Base-by-base conservation (phyloP, 2,113 vertebrate genomes). In the Callionymus lyra region DNA sequence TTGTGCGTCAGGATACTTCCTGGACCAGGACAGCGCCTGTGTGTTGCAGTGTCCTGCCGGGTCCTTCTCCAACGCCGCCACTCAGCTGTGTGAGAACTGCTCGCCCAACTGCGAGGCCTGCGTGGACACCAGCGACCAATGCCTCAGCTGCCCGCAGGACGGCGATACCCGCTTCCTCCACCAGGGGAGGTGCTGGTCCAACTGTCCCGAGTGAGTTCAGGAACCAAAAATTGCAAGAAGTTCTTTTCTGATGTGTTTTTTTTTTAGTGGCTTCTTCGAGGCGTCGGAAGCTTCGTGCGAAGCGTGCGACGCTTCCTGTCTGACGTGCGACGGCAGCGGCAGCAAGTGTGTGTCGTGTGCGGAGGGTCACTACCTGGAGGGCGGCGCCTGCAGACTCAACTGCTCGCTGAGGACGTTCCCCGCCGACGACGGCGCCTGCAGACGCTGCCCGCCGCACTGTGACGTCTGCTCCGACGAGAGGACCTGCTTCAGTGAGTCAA, bases 21-120 rank as follows among this genome's bases (percentile, higher is more conserved):
- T 88, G 63, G 83, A 86, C 21, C 80, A 82, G 59, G 84, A 85
- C 14, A 70, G 82, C 17, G 74, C 76, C n/a, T 88, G 85, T 58
- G 79, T 84, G 15, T 40, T 37, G 6, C 65, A 44, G 6, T 85
- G 86, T 50, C 78, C 80, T 1, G 13, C 65, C 3, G 80, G 85
- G n/a, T 84, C 79, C 47, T 87, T 72, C 31, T 70, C 63, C 4
- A 84, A 86, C 57, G 27, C 62, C 13, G 70, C 68, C 19, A 80
- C 66, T 41, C 77, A 81, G 56, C 57, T 82, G 52, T 87, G 85
- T 65, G 83, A 87, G 64, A 79, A 80, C 52, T 88, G 85, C 51
- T 83, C 83, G 0, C 68, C 74, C 2, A 83, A 83, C 76, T 89
- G 87, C 44, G 74, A 85, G 34, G 51, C 60, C 6, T 89, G 85